Percentiles rank a stretch among this genome's conserved stretches.
phyloP scores from a whole-genome alignment of 2,888 invertebrate species.

The Acanthosoma haemorrhoidale region DNA sequence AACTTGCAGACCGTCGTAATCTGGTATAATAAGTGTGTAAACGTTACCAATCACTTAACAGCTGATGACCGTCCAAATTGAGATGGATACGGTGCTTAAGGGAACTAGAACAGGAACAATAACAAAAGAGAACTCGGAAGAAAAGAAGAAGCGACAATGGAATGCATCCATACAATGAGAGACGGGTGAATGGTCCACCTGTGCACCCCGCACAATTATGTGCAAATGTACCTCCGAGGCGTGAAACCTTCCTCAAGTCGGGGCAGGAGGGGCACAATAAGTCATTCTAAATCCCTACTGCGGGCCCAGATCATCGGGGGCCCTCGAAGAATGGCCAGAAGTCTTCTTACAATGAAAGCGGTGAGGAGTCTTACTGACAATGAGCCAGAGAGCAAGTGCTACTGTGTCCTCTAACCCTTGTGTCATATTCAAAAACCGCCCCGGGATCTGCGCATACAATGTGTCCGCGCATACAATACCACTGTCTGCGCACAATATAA shows the following conservation, averaged over 20 bases:
- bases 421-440: constrained; percentile 14
- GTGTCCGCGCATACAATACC: neutral
- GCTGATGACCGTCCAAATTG: too few species aligned
- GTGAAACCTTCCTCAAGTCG: constrained; percentile 1
- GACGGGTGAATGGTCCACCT: neutral
- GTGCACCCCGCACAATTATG: constrained; percentile 7
- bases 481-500: neutral
- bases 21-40: too few species aligned
- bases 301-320: neutral
- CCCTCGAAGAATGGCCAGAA: constrained; percentile 1
- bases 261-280: neutral
- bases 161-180: neutral
- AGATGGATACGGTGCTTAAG: neutral
- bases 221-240: constrained; percentile 10
- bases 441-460: neutral
- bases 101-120: neutral
- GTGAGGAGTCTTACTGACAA: too few species aligned
- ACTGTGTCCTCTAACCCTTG: constrained; percentile 12
- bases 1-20: too few species aligned
- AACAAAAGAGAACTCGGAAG: neutral
- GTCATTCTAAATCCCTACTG: constrained; percentile 5
- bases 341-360: neutral
- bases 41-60: too few species aligned
- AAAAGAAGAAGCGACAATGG: neutral
- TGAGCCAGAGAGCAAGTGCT: constrained; percentile 3